Percentiles rank a stretch among this genome's conserved stretches.
phyloP scores from a whole-genome alignment of 2,888 invertebrate species.

The Tachina fera region DNA sequence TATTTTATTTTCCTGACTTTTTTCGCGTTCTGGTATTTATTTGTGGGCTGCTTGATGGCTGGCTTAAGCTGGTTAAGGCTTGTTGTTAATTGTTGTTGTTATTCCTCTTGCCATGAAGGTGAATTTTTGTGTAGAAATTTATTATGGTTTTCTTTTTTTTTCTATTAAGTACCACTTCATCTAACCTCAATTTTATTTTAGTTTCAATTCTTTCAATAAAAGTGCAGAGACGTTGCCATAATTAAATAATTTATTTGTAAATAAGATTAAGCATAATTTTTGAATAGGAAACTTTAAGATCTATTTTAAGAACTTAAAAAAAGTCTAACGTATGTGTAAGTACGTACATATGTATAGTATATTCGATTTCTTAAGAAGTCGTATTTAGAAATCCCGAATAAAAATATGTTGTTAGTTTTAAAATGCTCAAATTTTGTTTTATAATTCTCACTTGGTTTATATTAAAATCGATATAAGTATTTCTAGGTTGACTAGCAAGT shows the following conservation, averaged over 20 bases:
- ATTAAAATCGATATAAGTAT: too few relatives aligned
- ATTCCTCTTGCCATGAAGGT: constrained; percentile 12
- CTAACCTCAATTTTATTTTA: not conserved
- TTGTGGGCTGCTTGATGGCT: constrained; percentile 52
- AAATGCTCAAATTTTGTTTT: too few relatives aligned
- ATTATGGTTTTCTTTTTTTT: not conserved
- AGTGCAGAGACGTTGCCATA: constrained; percentile 9
- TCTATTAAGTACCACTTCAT: constrained; percentile 26
- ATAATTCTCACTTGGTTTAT: too few relatives aligned
- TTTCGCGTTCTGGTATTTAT: constrained; percentile 49
- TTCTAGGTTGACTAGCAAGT: too few relatives aligned
- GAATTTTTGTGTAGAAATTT: constrained; percentile 5
- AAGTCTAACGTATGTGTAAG: too few relatives aligned
- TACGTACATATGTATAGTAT: too few relatives aligned
- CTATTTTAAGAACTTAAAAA: too few relatives aligned
- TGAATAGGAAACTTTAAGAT: not conserved
- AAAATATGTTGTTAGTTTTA: not conserved
- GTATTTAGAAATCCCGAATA: not conserved
- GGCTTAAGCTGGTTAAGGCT: constrained; percentile 19
- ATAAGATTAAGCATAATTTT: not conserved
- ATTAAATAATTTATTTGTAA: not conserved
- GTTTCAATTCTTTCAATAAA: not conserved
- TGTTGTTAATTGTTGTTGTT: constrained; percentile 2
- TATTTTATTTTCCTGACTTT: not conserved
- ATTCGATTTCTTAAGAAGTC: not conserved